Evolutionary conservation across 2,113 vertebrate genomes (phyloP).

Genomic region (Salvelinus alpinus): DNA sequence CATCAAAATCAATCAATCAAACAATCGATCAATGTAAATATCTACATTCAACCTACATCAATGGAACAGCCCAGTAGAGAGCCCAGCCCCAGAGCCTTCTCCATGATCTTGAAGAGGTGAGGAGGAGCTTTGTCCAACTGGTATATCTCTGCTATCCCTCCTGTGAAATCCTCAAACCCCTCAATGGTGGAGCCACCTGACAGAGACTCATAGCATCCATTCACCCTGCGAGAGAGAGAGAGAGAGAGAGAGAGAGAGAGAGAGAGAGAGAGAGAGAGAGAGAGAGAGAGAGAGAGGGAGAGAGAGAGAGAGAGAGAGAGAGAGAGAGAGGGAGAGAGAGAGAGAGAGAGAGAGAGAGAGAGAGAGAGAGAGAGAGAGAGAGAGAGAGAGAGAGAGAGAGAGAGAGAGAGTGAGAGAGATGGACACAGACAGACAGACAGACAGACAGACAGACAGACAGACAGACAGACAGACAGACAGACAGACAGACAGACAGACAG

Average conservation of each 20-base stretch:
- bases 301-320: too few relatives aligned
- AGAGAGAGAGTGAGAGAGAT: neutral
- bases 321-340: too few relatives aligned
- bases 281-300: too few relatives aligned
- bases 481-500: neutral
- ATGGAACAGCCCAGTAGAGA: constrained; percentile 77
- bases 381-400: neutral
- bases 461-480: neutral
- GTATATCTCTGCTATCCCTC: constrained; percentile 88
- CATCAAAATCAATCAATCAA: neutral
- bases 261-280: too few relatives aligned
- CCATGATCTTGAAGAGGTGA: constrained; percentile 69
- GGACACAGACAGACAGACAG: too few relatives aligned
- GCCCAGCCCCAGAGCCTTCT: constrained; percentile 63
- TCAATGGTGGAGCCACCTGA: constrained; percentile 88
- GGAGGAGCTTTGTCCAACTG: constrained; percentile 68
- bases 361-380: neutral
- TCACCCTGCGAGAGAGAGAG: constrained; percentile 69
- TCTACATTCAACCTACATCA: constrained; percentile 55
- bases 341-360: neutral
- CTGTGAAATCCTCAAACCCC: constrained; percentile 95
- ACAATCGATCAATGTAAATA: neutral
- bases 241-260: too few relatives aligned
- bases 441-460: too few relatives aligned
- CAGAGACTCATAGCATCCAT: constrained; percentile 87